These are phyloP conservation scores for Diglossa cyanea DNA, from an alignment of 2,797 vertebrate species.

Conservation along the genomic window DNA sequence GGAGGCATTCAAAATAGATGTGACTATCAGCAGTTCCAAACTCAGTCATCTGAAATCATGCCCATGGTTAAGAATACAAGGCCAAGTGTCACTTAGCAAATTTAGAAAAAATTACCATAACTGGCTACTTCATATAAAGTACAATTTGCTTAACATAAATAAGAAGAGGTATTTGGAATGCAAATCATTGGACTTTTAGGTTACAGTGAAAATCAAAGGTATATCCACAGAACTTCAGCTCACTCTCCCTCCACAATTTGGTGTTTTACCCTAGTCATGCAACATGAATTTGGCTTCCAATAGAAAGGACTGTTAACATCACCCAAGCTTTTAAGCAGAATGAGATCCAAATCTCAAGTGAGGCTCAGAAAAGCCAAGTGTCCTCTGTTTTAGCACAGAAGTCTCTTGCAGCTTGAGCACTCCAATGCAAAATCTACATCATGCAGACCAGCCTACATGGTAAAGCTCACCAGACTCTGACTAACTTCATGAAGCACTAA, in stretches of 20 bases:
- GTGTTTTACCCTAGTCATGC: background rate
- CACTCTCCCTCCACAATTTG: fast-evolving
- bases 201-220: background rate
- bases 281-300: background rate
- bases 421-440: background rate
- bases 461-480: background rate
- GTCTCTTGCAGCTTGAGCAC: background rate
- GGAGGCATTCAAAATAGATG: background rate
- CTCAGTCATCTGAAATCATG: background rate
- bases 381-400: background rate
- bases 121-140: background rate
- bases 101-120: background rate
- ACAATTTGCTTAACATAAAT: background rate
- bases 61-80: background rate
- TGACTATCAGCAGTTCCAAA: background rate
- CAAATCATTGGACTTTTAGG: background rate
- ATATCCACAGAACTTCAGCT: background rate
- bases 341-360: background rate
- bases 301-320: background rate
- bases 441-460: background rate
- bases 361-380: background rate
- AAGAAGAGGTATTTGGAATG: background rate
- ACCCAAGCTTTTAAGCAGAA: background rate
- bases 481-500: background rate
- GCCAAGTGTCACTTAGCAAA: background rate